Evolutionary conservation across 2,113 vertebrate species (phyloP), one percentile per base, ranked within the genome.

Genomic region (Calidris pygmaea): DNA sequence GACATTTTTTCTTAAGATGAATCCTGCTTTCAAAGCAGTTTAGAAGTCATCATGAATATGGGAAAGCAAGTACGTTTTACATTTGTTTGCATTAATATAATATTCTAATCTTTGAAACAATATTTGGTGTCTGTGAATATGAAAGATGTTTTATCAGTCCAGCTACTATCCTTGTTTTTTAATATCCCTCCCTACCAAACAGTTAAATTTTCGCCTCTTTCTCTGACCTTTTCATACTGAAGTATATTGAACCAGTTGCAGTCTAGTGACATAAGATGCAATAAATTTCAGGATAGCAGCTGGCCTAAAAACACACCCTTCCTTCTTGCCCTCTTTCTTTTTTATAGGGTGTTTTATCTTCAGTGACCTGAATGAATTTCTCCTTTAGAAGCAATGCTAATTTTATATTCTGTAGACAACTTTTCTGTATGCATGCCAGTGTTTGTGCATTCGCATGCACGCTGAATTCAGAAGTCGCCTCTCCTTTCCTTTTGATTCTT

Each of bases 391-490:
- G 17, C 14, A 68, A 74, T 8, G 19, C 30, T 95, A 63, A 48
- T 95, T 53, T 72, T 22, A 39, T 29, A 67, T 95, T 81, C 79
- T 67, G 13, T 59, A 58, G 32, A n/a, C 83, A 78, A 77, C 39
- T 60, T n/a, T 74, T 63, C 50, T 84, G 43, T 80, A 47, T 87
- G 16, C 21, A 20, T 14, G 14, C 10, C 30, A 53, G 43, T 68
- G 5, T 70, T 82, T 56, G 12, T 78, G 15, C 15, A 59, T 78
- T 87, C 53, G 58, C 26, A 68, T 32, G 6, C 13, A 15, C 60
- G 72, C 32, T 89, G 30, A 58, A 93, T 96, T 87, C 53, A 95
- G 74, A 65, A 95, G 47, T 78, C 34, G 55, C n/a, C 50, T 84
- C 20, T 93, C 27, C 29, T 95, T 95, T 87, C 11, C 24, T 83